These are phyloP conservation scores for Brachyhypopomus gauderio DNA, from an alignment of 2,113 vertebrate genomes.

Conservation along the genomic window DNA sequence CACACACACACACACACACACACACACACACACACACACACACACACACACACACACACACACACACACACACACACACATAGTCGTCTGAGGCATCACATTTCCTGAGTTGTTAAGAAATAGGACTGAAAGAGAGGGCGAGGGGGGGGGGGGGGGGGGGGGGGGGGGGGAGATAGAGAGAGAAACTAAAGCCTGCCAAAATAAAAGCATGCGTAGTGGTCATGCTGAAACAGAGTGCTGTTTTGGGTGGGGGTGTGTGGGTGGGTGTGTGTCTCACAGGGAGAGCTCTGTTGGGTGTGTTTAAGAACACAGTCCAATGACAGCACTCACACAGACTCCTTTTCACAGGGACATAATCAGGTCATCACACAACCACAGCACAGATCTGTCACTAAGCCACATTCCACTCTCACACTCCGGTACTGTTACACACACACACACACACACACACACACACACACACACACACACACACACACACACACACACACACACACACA, in stretches of 20 bases:
- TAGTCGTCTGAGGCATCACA: constrained; percentile 72
- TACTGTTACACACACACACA: constrained; percentile 36
- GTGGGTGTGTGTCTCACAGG: constrained; percentile 41
- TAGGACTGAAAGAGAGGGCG: constrained; percentile 61
- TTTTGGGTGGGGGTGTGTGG: constrained; percentile 41
- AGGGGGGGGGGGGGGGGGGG: constrained; percentile 66
- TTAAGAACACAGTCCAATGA: constrained; percentile 46
- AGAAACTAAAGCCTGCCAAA: constrained; percentile 63
- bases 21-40: constrained; percentile 29
- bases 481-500: constrained; percentile 7
- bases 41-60: too few relatives aligned
- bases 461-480: constrained; percentile 14
- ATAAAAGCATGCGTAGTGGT: constrained; percentile 70
- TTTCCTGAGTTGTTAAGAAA: constrained; percentile 77
- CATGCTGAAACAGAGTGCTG: constrained; percentile 58
- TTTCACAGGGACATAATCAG: constrained; percentile 29
- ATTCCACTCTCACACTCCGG: constrained; percentile 16
- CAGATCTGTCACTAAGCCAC: constrained; percentile 25
- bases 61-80: constrained; percentile 43
- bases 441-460: neutral
- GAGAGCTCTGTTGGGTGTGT: constrained; percentile 21
- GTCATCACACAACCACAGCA: constrained; percentile 22
- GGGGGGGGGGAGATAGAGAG: too few relatives aligned
- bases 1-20: constrained; percentile 39
- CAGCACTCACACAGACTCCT: constrained; percentile 30